phyloP scores from a whole-genome alignment of 53 echinoderm and acorn worm species.

The Pentamera pediparva region DNA sequence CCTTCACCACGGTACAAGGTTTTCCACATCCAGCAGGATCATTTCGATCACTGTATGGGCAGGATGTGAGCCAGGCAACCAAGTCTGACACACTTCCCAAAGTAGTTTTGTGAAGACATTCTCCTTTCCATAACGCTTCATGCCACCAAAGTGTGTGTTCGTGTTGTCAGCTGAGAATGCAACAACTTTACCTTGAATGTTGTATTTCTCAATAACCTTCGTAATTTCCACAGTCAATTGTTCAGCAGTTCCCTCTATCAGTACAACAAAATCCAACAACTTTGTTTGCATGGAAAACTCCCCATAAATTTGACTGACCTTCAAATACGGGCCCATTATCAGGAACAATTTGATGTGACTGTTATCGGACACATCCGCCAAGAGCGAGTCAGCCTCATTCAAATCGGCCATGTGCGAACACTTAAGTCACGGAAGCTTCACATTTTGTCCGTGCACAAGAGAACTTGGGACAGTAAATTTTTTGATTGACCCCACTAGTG shows the following conservation, averaged over 20 bases:
- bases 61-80: neutral
- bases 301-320: neutral
- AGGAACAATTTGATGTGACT: neutral
- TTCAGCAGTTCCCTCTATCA: neutral
- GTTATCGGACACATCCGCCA: neutral
- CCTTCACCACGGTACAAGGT: neutral
- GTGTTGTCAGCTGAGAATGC: neutral
- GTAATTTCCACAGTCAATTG: neutral
- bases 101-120: neutral
- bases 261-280: neutral
- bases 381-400: neutral
- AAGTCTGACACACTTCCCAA: neutral
- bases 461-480: constrained; percentile 1
- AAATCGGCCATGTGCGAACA: neutral
- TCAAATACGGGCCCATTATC: neutral
- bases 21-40: neutral
- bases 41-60: neutral
- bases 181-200: neutral
- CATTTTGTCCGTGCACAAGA: neutral
- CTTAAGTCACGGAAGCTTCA: neutral
- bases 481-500: neutral
- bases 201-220: neutral
- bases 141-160: neutral
- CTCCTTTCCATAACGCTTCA: neutral
- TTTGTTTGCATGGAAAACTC: neutral